Base-by-base conservation (phyloP, 1,140 invertebrate genomes). In the Varroa destructor region DNA sequence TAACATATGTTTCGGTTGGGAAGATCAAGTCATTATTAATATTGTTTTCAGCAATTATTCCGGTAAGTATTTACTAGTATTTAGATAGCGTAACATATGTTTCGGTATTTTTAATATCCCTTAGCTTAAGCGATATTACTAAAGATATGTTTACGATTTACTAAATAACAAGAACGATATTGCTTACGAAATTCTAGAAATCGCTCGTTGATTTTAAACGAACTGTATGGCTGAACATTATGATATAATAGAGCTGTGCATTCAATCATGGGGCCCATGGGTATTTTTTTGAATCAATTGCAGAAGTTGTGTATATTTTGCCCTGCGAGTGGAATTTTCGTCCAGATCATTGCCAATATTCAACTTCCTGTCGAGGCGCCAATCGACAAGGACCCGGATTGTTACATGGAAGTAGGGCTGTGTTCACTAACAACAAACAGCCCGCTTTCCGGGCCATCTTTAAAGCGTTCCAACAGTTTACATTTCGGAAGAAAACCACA, bases 11-110 rank as follows among this genome's bases (percentile, higher is more conserved):
- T n/a, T n/a, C n/a, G n/a, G n/a, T n/a, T 96, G 90, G 90, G 93
- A 92, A n/a, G 93, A 97, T 81, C 93, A 97, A 81, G 93, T 96
- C 82, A 91, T 97, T 73, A 91, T 97, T 74, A 97, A 97, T 79
- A 93, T 96, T 74, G 88, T 94, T 76, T 95, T 96, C 79, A 88
- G 92, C 80, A 89, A 87, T 80, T 87, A 93, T 84, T 87, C 89
- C 76, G 85, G 86, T 87, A 78, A 67, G 64, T n/a, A 55, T 70
- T 40, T 74, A 70, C 43, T 75, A 55, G 55, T 57, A 8, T 43
- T 46, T 55, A n/a, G n/a, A n/a, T n/a, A n/a, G n/a, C n/a, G n/a
- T n/a, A n/a, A n/a, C n/a, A n/a, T n/a, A 25, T 25, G 25, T 25
- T 25, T 25, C 25, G 25, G 25, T 25, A 25, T 25, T 25, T 25